Evolutionary conservation across 2,888 invertebrate species (phyloP), one percentile per base, ranked within the genome.

Genomic region (Melinaea menophilus): DNA sequence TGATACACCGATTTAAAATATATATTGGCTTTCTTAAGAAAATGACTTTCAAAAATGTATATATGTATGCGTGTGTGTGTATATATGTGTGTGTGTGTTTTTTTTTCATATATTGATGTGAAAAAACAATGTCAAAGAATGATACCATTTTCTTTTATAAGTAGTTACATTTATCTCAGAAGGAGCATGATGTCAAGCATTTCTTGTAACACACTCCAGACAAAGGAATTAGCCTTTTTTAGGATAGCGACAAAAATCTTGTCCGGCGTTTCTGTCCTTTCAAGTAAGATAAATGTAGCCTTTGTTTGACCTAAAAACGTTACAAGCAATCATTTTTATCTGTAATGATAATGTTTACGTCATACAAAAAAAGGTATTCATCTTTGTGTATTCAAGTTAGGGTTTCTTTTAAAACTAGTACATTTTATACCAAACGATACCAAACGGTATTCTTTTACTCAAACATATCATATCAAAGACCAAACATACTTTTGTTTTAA

Each of bases 151-250:
- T 59, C 55, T 51, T 48, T 59, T 58, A 37, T 55, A 56, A 64
- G 51, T 35, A 46, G 48, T 33, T 57, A 55, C 56, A 67, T 67
- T 65, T 64, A 67, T 67, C 65, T 58, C 60, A 56, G 60, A 56
- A 59, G 58, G 62, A 35, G 56, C 58, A 45, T 37, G 58, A 60
- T 66, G 68, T 62, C 66, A 65, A 47, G 35, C 55, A 41, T 59
- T 62, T 47, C 55, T 63, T 51, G 62, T 62, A 62, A 66, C 62
- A 66, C 58, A 66, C 58, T 59, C 22, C 48, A 58, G 62, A 64
- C 66, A 64, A 64, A 66, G 64, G 63, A 68, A 66, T 68, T 57
- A 59, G 56, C 58, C 58, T 66, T 68, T 63, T 66, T 66, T 54
- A 41, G 48, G 61, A 62, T 47, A 58, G 62, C 56, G 56, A 47